Conservation (phyloP, 2,113 vertebrate genomes). For the Erythrolamprus reginae region DNA sequence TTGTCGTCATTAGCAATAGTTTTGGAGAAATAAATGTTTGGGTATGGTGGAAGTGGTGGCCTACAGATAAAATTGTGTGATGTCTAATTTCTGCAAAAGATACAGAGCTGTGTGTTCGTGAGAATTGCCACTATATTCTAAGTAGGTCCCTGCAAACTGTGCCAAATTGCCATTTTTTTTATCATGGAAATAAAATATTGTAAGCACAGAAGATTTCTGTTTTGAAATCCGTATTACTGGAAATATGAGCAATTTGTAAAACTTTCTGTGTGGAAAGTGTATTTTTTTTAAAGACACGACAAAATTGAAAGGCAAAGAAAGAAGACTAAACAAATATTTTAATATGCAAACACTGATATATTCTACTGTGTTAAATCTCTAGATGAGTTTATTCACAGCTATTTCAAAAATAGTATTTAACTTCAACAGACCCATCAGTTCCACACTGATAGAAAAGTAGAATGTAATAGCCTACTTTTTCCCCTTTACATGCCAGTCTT, state of each 20-base stretch:
- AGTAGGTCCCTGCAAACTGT: background rate
- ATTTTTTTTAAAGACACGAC: background rate
- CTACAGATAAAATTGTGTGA: background rate
- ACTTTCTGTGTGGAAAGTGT: background rate
- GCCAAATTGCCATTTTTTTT: background rate
- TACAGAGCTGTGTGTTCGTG: background rate
- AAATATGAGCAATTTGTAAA: background rate
- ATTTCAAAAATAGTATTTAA: background rate
- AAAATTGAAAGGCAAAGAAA: background rate
- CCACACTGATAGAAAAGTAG: background rate
- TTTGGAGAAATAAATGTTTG: conserved; percentile 70
- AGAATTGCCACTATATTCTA: background rate
- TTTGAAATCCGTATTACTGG: background rate
- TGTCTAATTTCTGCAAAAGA: background rate
- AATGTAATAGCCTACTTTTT: background rate
- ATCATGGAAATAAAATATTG: background rate
- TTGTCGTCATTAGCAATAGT: conserved; percentile 66
- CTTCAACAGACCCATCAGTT: background rate
- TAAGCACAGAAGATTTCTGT: background rate
- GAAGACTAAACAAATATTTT: background rate
- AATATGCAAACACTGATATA: background rate
- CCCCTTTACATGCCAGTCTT: background rate
- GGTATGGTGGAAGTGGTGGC: conserved; percentile 61
- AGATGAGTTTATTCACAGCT: background rate
- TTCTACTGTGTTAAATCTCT: background rate